A percentile compares a stretch with the other conserved stretches of the same genome.
phyloP scores from a whole-genome alignment of 2,113 vertebrate genomes.

The Vimba vimba region DNA sequence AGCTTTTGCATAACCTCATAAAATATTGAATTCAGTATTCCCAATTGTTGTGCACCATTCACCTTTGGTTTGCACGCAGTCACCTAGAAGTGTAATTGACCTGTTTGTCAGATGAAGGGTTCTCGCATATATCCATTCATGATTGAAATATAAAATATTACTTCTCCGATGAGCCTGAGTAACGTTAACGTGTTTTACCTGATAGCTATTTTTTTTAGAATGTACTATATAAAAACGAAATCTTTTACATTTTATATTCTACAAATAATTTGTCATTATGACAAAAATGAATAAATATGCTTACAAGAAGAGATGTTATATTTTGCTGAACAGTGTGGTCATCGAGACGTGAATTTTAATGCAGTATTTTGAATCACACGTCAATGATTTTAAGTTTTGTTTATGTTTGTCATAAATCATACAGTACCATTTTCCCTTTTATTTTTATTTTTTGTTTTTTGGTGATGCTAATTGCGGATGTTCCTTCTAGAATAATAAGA shows the following conservation, averaged over 20 bases:
- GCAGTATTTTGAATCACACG: background rate
- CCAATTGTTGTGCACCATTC: background rate
- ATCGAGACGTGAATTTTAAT: background rate
- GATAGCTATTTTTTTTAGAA: background rate
- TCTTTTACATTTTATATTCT: background rate
- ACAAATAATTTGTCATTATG: background rate
- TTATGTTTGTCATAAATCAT: background rate
- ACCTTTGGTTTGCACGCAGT: background rate
- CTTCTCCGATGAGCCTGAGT: background rate
- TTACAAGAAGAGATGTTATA: too few species aligned
- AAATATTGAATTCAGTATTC: background rate
- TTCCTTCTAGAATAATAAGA: background rate
- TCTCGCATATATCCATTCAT: background rate
- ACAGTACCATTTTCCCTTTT: background rate
- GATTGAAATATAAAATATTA: background rate
- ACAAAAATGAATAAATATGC: background rate
- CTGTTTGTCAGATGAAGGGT: constrained; percentile 8
- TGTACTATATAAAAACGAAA: background rate
- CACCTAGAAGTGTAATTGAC: constrained; percentile 16
- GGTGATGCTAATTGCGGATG: background rate
- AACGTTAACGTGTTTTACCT: background rate
- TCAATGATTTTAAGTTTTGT: background rate
- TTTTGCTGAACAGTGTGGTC: background rate
- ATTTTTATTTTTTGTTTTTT: background rate
- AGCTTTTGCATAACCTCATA: background rate